A percentile compares a stretch with the other conserved stretches of the same genome.
phyloP scores from a whole-genome alignment of 1,140 invertebrate genomes.

The Cydia strobilella region DNA sequence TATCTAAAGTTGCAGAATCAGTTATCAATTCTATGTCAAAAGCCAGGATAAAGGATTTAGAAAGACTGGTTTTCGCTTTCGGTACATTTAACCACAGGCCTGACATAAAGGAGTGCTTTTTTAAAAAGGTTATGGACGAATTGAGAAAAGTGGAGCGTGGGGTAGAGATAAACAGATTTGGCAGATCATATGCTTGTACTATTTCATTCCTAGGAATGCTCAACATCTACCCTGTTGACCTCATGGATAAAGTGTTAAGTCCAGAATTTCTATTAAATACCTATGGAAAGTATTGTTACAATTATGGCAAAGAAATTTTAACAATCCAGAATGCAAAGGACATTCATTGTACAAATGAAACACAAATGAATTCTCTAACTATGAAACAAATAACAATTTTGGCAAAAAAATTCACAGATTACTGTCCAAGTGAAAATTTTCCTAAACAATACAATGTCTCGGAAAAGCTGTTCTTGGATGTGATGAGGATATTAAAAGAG shows the following conservation, averaged over 20 bases:
- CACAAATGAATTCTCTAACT: slow-evolving; percentile 73
- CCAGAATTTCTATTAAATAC: slow-evolving; percentile 65
- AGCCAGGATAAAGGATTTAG: slow-evolving; percentile 83
- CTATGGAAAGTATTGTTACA: slow-evolving; percentile 67
- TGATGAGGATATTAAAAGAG: slow-evolving; percentile 60
- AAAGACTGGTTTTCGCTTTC: slow-evolving; percentile 81
- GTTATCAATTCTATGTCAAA: slow-evolving; percentile 52
- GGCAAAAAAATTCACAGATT: slow-evolving; percentile 78
- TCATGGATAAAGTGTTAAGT: slow-evolving; percentile 76
- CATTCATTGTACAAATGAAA: slow-evolving; percentile 81
- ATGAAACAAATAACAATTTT: slow-evolving; percentile 61
- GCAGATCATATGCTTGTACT: slow-evolving; percentile 69
- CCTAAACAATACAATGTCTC: slow-evolving; percentile 68
- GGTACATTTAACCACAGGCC: slow-evolving; percentile 79
- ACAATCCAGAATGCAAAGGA: slow-evolving; percentile 79
- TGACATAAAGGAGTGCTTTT: slow-evolving; percentile 72
- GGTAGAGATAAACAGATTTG: slow-evolving; percentile 74
- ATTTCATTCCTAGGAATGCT: slow-evolving; percentile 76
- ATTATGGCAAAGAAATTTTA: slow-evolving; percentile 78
- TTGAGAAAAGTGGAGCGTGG: slow-evolving; percentile 69
- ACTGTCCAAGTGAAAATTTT: slow-evolving; percentile 73
- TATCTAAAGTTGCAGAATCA: slow-evolving; percentile 61
- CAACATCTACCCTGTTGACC: slow-evolving; percentile 78
- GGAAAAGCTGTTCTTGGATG: slow-evolving; percentile 76
- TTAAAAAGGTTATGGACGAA: slow-evolving; percentile 76